phyloP scores from a whole-genome alignment of 2,113 vertebrate genomes.

The Paracanthobrama guichenoti region DNA sequence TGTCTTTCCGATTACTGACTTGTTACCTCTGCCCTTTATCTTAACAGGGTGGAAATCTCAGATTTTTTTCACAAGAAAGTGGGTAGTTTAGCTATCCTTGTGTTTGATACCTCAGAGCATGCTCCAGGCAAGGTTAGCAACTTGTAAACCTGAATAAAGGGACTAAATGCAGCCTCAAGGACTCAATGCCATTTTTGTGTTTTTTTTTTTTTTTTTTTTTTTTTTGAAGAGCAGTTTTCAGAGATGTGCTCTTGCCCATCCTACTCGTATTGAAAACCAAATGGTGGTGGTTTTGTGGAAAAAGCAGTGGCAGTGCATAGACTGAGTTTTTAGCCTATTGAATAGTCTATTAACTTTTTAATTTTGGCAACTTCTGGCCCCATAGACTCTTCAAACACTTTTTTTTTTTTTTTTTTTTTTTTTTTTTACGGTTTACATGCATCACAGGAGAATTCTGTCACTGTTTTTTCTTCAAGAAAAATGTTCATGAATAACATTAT shows the following conservation, averaged over 20 bases:
- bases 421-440: too few species aligned
- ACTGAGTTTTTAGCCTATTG: not conserved
- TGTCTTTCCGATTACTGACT: not conserved
- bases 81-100: conserved; percentile 14
- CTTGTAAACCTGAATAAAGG: conserved; percentile 51
- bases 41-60: not conserved
- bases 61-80: conserved; percentile 21
- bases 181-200: not conserved
- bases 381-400: too few species aligned
- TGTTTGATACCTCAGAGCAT: conserved; percentile 48
- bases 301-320: not conserved
- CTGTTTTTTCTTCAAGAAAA: too few species aligned
- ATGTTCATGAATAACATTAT: too few species aligned
- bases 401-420: too few species aligned
- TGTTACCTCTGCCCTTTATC: not conserved
- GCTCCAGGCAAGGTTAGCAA: conserved; percentile 54
- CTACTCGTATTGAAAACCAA: not conserved
- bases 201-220: too few species aligned
- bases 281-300: not conserved
- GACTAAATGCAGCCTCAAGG: conserved; percentile 47
- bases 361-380: too few species aligned
- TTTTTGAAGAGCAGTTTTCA: not conserved
- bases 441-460: too few species aligned
- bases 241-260: not conserved
- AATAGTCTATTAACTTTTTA: too few species aligned